Percentiles rank a stretch among this genome's conserved stretches.
phyloP scores from a whole-genome alignment of 1,140 invertebrate genomes.

The Heliconius nattereri region DNA sequence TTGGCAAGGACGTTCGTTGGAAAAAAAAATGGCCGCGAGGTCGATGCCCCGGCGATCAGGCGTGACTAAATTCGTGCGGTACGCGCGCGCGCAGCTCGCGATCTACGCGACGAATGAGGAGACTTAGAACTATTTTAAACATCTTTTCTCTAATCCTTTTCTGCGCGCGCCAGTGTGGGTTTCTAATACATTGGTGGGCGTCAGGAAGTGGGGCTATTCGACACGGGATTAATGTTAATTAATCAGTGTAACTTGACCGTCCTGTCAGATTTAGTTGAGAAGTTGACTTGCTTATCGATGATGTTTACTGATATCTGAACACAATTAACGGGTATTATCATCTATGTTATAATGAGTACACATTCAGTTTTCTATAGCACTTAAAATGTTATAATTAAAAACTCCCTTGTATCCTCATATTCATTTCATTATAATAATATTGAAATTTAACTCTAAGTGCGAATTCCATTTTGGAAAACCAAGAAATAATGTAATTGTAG shows the following conservation, averaged over 20 bases:
- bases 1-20: conserved; percentile 63
- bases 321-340: not conserved
- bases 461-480: not conserved
- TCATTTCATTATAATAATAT: not conserved
- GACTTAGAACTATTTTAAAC: conserved; percentile 75
- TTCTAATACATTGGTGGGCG: conserved; percentile 60
- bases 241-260: conserved; percentile 39
- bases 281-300: conserved; percentile 16
- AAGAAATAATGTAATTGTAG: not conserved
- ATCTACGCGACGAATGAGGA: conserved; percentile 71
- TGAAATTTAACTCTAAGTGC: not conserved
- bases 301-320: not conserved
- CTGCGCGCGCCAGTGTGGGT: conserved; percentile 61
- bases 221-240: conserved; percentile 56
- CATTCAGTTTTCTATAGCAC: no score
- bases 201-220: conserved; percentile 61
- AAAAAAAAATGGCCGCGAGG: conserved; percentile 64
- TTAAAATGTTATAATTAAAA: no score
- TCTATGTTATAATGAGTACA: not conserved
- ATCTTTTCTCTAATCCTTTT: conserved; percentile 75
- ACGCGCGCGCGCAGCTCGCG: conserved; percentile 66
- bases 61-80: conserved; percentile 52
- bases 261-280: conserved; percentile 30
- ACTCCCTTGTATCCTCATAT: no score
- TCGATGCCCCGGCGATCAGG: conserved; percentile 59